Conservation (phyloP, 2,797 vertebrate species). For the Alosa sapidissima region DNA sequence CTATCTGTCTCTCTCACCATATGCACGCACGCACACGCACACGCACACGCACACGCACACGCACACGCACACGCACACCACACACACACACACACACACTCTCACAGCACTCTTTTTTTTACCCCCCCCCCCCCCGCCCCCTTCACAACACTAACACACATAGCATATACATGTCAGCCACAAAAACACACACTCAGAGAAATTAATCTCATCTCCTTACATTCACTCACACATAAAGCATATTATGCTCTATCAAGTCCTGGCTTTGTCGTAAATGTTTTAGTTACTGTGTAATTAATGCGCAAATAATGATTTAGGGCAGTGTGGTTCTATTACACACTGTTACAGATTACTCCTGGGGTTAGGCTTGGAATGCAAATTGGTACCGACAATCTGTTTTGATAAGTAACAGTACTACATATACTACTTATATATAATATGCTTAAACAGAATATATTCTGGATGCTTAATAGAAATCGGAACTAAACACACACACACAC, state of each 20-base stretch:
- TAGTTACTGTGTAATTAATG: not conserved
- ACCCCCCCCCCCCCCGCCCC: too few species aligned
- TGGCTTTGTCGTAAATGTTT: not conserved
- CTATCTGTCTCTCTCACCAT: too few species aligned
- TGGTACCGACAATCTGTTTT: too few species aligned
- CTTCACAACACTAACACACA: not conserved
- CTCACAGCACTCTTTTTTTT: too few species aligned
- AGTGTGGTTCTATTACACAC: not conserved
- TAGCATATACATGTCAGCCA: not conserved
- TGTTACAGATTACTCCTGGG: not conserved
- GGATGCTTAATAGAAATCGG: not conserved
- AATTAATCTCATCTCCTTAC: not conserved
- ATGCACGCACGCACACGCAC: too few species aligned
- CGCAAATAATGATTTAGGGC: not conserved
- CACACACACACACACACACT: too few species aligned
- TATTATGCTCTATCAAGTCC: not conserved
- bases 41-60: too few species aligned
- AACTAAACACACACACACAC: slow-evolving; percentile 5
- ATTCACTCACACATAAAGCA: not conserved
- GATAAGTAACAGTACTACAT: too few species aligned
- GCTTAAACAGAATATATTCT: not conserved
- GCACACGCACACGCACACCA: too few species aligned
- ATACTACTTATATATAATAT: not conserved
- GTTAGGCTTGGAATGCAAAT: not conserved
- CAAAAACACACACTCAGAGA: too few species aligned